Evolutionary conservation across 2,113 vertebrate species (phyloP), one percentile per base, ranked within the genome.

Genomic region (Sylvilagus bachmani): DNA sequence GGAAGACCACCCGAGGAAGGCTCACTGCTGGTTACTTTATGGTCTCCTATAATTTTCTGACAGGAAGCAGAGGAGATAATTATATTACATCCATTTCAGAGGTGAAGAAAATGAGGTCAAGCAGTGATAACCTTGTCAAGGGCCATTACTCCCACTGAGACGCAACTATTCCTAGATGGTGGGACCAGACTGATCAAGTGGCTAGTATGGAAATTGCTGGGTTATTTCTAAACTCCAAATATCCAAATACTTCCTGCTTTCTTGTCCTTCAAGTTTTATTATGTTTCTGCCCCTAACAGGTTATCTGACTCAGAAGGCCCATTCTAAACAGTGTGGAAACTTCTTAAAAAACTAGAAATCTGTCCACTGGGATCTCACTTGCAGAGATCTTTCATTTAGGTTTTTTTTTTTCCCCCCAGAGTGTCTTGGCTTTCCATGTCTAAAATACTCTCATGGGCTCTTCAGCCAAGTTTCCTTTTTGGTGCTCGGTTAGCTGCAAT

Each of bases 311-410:
- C 67, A 61, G 70, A 90, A 97, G 70, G 25, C 5, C n/a, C 51
- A 89, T 96, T 97, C 78, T 44, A 44, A 44, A 44, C 44, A 44
- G 44, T 44, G 44, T 44, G 44, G 44, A 44, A 6, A 13, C 38
- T 10, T 38, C 58, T 27, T 93, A 96, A 85, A 84, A 74, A 84
- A 86, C 96, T 91, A 61, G 44, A 44, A 44, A 44, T 44, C 5
- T 44, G 6, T 44, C 44, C 44, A 44, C 44, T 6, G 44, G 44
- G 44, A 44, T 44, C 44, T 44, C 44, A 44, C 6, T 44, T 44
- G 44, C 44, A 44, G 44, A 44, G 44, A 44, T 44, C 44, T 44
- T 44, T 44, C 44, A 44, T 44, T 44, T 44, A 44, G 44, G 44
- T 6, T 44, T 44, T 44, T 44, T 44, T 44, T 44, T 44, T 44